Base-by-base conservation (phyloP, 2,888 invertebrate genomes). In the Chymomyza procnemis region DNA sequence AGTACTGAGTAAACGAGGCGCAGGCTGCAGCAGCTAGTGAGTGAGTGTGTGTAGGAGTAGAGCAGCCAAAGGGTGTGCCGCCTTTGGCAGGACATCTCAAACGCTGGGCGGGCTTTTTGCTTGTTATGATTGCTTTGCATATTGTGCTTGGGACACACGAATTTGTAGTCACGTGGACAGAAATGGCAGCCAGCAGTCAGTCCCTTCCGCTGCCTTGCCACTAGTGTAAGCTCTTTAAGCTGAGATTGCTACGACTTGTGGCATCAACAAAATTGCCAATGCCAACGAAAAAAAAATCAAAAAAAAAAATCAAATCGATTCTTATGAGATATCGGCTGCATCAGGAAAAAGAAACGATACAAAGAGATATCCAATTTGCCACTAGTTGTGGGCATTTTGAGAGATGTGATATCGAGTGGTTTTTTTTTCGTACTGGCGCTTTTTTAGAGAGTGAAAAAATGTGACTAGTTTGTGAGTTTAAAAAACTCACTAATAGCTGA, bases 121-220 rank as follows among this genome's bases (percentile, higher is more conserved):
- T 66, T 54, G 71, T 71, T 70, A 58, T 70, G 61, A 65, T 70
- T 70, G 71, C 66, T 57, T 61, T 61, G 65, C 60, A 65, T 62
- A 58, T 71, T 65, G 65, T 12, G 34, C 34, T 12, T 1, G 34
- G 34, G 34, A 41, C 12, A 41, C 34, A 41, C 34, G 2, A 41
- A 41, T 41, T 41, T 41, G 34, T 41, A 41, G 34, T 41, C 34
- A 12, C 34, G 9, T 41, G 34, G 34, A 12, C 34, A 12, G 0
- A 8, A 12, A 12, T 8, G 34, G 34, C 4, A 5, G 34, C 34
- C n/a, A n/a, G n/a, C n/a, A n/a, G n/a, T n/a, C n/a, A 26, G 26
- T 5, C 26, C 34, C 34, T 34, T 34, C 34, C 34, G 26, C 34
- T 34, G 34, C 34, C 34, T 12, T 41, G 12, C 34, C 26, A 26